Conservation (phyloP, 2,888 invertebrate genomes). For the Belgica antarctica region DNA sequence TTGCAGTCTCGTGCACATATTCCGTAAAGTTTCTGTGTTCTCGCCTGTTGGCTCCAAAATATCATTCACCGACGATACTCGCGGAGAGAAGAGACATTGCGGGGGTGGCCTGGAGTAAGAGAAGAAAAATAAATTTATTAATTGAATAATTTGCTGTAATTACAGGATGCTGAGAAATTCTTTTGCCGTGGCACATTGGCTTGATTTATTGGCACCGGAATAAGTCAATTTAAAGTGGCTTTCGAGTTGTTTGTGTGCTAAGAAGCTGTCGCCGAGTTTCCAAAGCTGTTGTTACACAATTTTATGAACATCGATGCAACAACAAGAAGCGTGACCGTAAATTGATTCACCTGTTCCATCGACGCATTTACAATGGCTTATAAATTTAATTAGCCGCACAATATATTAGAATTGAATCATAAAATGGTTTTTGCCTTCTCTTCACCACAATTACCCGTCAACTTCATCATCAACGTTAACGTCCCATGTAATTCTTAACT, state of each 20-base stretch:
- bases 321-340: not conserved
- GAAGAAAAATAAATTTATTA: conserved; percentile 39
- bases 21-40: conserved; percentile 17
- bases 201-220: conserved; percentile 43
- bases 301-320: not conserved
- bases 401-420: conserved; percentile 20
- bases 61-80: not conserved
- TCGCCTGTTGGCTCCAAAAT: too few species aligned
- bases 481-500: conserved; percentile 20
- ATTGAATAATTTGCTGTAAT: conserved; percentile 42
- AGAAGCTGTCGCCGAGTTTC: conserved; percentile 25
- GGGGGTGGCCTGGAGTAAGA: conserved; percentile 18
- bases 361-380: not conserved
- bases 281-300: not conserved
- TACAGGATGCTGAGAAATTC: conserved; percentile 34
- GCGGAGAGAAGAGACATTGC: not conserved
- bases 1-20: conserved; percentile 7
- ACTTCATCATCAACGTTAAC: conserved; percentile 18
- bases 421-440: not conserved
- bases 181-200: conserved; percentile 10
- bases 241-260: conserved; percentile 7
- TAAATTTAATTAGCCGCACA: conserved; percentile 7
- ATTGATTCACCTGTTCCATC: conserved; percentile 13
- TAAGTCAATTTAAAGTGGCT: conserved; percentile 33
- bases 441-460: conserved; percentile 23